Conservation (phyloP, 2,888 invertebrate genomes). For the Cryptus armator region DNA sequence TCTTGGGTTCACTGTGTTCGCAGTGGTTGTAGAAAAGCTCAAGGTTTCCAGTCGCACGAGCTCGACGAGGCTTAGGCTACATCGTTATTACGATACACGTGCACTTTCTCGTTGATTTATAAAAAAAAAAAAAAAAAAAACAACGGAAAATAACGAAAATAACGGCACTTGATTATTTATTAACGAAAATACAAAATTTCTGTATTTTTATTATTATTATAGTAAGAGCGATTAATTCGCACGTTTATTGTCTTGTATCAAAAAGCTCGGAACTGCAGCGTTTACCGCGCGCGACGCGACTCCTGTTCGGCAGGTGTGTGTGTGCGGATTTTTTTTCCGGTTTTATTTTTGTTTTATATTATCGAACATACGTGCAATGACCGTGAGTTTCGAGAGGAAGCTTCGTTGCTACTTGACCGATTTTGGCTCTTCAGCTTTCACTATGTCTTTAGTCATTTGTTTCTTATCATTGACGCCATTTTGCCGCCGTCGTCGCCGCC, state of each 20-base stretch:
- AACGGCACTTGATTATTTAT: background rate
- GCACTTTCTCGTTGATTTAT: slow-evolving; percentile 32
- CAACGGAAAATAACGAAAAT: slow-evolving; percentile 14
- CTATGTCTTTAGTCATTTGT: slow-evolving; percentile 73
- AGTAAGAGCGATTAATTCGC: background rate
- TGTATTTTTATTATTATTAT: background rate
- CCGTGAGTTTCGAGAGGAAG: slow-evolving; percentile 30
- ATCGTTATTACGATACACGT: slow-evolving; percentile 34
- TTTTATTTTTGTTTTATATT: background rate
- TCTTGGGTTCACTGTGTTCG: background rate
- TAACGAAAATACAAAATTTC: background rate
- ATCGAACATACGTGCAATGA: slow-evolving; percentile 13
- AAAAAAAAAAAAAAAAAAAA: background rate
- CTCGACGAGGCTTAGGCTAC: slow-evolving; percentile 15
- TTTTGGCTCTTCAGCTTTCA: slow-evolving; percentile 54
- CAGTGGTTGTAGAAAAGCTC: background rate
- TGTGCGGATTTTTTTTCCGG: background rate
- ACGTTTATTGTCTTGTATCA: slow-evolving; percentile 43
- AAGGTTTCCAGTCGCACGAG: background rate
- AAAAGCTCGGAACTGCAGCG: slow-evolving; percentile 39
- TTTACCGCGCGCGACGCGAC: slow-evolving; percentile 21
- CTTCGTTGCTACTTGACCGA: slow-evolving; percentile 72
- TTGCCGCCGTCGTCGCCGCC: slow-evolving; percentile 70
- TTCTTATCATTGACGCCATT: slow-evolving; percentile 77
- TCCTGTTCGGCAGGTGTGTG: slow-evolving; percentile 14